Conservation (phyloP, 2,113 vertebrate genomes). For the Setophaga coronata region DNA sequence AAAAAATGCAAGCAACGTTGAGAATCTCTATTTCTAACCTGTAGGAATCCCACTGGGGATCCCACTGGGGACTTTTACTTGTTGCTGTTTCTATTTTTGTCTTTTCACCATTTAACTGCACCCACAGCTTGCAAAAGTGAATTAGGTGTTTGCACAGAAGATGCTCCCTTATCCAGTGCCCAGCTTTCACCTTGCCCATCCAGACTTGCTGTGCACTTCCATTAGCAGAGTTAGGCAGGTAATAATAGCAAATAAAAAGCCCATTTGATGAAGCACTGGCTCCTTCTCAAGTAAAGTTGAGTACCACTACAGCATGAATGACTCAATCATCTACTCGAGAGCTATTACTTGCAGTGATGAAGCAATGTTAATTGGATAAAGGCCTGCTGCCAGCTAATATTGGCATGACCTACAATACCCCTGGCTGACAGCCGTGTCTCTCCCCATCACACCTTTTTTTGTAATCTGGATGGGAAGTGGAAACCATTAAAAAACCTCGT, state of each 20-base stretch:
- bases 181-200: not conserved
- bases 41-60: not conserved
- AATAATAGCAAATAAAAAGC: slow-evolving; percentile 63
- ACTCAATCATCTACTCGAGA: slow-evolving; percentile 76
- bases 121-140: slow-evolving; percentile 31
- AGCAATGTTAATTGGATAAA: slow-evolving; percentile 87
- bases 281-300: slow-evolving; percentile 69
- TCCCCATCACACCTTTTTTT: slow-evolving; percentile 67
- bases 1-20: not conserved
- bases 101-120: not conserved
- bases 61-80: not conserved
- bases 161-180: slow-evolving; percentile 5
- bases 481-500: slow-evolving; percentile 68
- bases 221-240: slow-evolving; percentile 59
- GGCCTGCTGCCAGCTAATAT: slow-evolving; percentile 76
- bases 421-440: slow-evolving; percentile 71
- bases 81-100: slow-evolving; percentile 12
- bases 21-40: not conserved
- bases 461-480: slow-evolving; percentile 72
- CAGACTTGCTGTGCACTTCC: not conserved
- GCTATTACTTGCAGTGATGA: slow-evolving; percentile 75
- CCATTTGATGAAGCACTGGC: slow-evolving; percentile 58
- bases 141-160: not conserved
- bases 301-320: slow-evolving; percentile 71
- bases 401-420: slow-evolving; percentile 77